Conservation (phyloP, 1,140 invertebrate genomes). For the Caenorhabditis latens region DNA sequence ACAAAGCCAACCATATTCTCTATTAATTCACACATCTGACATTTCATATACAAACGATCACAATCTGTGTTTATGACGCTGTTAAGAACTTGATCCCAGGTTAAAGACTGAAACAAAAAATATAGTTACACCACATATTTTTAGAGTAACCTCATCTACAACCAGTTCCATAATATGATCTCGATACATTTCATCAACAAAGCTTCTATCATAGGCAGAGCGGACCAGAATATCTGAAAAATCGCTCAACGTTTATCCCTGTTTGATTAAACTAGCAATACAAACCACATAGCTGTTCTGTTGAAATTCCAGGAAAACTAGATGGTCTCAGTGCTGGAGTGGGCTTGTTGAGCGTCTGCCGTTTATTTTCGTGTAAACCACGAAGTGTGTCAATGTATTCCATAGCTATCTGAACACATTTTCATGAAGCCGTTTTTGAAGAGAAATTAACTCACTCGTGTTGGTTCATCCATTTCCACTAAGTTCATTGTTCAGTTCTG, state of each 20-base stretch:
- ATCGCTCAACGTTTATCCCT: background rate
- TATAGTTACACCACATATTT: too few species aligned
- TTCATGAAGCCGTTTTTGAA: background rate
- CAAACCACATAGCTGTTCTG: conserved; percentile 9
- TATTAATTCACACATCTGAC: background rate
- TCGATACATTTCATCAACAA: background rate
- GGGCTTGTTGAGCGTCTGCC: background rate
- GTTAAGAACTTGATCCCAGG: background rate
- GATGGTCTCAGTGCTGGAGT: background rate
- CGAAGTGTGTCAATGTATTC: conserved; percentile 6
- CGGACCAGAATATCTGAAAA: conserved; percentile 19
- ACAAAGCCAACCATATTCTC: background rate
- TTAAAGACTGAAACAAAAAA: background rate
- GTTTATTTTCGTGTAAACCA: background rate
- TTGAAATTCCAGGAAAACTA: background rate
- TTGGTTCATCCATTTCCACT: background rate
- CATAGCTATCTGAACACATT: background rate
- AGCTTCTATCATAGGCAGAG: conserved; percentile 5
- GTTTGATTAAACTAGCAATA: too few species aligned
- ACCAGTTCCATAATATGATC: conserved; percentile 2
- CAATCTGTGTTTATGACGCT: conserved; percentile 3
- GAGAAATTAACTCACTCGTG: background rate
- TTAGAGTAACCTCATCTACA: background rate
- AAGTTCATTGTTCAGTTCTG: background rate
- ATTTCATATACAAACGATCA: background rate